Base-by-base conservation (phyloP, 1,140 invertebrate species). In the Asobara japonica region DNA sequence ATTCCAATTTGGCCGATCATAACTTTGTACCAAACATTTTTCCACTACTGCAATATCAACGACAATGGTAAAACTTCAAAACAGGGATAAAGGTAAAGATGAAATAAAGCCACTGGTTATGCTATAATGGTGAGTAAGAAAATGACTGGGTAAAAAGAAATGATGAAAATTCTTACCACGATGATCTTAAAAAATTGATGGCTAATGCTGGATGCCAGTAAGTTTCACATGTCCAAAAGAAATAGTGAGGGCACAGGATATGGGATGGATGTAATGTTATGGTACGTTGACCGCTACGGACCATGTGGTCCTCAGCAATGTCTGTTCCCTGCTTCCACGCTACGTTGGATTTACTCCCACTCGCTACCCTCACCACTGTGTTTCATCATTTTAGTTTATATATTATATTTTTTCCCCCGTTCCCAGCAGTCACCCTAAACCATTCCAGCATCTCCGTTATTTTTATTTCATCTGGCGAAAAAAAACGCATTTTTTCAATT, bases 221-320 rank as follows among this genome's bases (percentile, higher is more conserved):
- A 13, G 27, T 13, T 62, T 82, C 72, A 78, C 76, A 79, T 78
- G 79, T 77, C 77, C 72, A 22, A 77, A 78, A 81, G 78, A 80
- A 79, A 83, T 81, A 84, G 75, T 74, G 71, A 77, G 73, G 20
- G 66, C 25, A 72, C 75, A 68, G 65, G 70, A 72, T 76, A 76
- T 72, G 66, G 65, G 70, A 77, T 77, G 76, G 73, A 75, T 77
- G 76, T 77, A 77, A 77, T 77, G 76, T 77, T 77, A 77, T 77
- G 76, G 76, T 77, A 74, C 76, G 76, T 77, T 77, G 76, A 77
- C 76, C 73, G 68, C 69, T 64, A 77, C 76, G 76, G 71, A 65
- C 72, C 75, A 76, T 76, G 75, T 76, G 72, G 64, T 64, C 41
- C 60, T 29, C 69, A 27, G 41, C 69, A 73, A 64, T 64, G 72